Evolutionary conservation across 2,888 invertebrate species (phyloP).

Genomic region (Mylabris sibirica): DNA sequence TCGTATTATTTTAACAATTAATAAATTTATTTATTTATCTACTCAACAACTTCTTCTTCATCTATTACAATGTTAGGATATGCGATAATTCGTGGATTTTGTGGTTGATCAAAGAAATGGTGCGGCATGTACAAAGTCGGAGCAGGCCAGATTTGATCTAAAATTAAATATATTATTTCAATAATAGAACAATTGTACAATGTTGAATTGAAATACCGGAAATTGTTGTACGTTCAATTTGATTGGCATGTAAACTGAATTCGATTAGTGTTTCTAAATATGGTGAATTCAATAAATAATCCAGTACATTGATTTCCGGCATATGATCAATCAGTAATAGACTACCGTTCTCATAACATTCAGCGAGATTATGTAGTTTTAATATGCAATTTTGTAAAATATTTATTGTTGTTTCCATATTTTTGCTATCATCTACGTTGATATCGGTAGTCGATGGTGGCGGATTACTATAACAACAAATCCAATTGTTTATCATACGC

Average conservation of each 20-base stretch:
- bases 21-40: conserved; percentile 17
- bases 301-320: not conserved
- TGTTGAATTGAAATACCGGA: not conserved
- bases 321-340: not conserved
- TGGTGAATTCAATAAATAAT: not conserved
- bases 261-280: not conserved
- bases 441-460: conserved; percentile 40
- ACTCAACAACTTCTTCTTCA: not conserved
- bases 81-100: conserved; percentile 40
- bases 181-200: not conserved
- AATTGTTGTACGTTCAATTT: not conserved
- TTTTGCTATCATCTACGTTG: conserved; percentile 28
- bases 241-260: not conserved
- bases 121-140: conserved; percentile 47
- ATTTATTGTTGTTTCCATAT: conserved; percentile 36
- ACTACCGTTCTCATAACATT: conserved; percentile 18
- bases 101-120: conserved; percentile 45
- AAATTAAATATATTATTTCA: conserved; percentile 26
- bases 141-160: conserved; percentile 51
- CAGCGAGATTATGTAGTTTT: conserved; percentile 37
- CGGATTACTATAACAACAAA: conserved; percentile 38
- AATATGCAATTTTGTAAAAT: conserved; percentile 40
- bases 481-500: conserved; percentile 44
- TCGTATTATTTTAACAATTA: conserved; percentile 1
- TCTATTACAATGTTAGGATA: conserved; percentile 32